phyloP scores from a whole-genome alignment of 2,797 vertebrate genomes.

The Falco cherrug region DNA sequence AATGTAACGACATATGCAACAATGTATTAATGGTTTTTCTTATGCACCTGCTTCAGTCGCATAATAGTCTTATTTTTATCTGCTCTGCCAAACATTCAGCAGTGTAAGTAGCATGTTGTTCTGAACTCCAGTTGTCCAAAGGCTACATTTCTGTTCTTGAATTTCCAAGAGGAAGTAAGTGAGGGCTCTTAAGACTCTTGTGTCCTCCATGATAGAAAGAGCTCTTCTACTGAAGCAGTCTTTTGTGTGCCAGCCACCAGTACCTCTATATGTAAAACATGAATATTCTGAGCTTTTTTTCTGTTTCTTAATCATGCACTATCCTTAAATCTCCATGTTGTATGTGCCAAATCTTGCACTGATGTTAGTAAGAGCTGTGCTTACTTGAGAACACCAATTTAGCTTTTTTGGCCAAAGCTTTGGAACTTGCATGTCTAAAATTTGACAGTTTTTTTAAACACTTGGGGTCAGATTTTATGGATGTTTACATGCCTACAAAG shows the following conservation, averaged over 20 bases:
- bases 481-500: not conserved
- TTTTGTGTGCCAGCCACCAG: not conserved
- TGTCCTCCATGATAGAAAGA: not conserved
- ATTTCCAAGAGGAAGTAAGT: not conserved
- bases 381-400: not conserved
- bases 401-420: not conserved
- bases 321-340: not conserved
- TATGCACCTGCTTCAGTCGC: not conserved
- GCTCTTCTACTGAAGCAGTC: not conserved
- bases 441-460: not conserved
- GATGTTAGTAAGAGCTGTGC: not conserved
- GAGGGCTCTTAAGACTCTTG: not conserved
- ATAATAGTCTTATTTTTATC: not conserved
- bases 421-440: not conserved
- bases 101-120: not conserved
- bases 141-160: not conserved
- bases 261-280: not conserved
- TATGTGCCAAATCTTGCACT: not conserved
- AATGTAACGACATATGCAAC: not conserved
- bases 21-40: not conserved
- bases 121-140: not conserved
- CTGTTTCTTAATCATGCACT: not conserved
- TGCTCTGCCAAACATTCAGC: not conserved
- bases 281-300: not conserved
- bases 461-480: not conserved